Percentiles rank a stretch among this genome's conserved stretches.
phyloP scores from a whole-genome alignment of 2,797 vertebrate genomes.

The Epinephelus coioides region DNA sequence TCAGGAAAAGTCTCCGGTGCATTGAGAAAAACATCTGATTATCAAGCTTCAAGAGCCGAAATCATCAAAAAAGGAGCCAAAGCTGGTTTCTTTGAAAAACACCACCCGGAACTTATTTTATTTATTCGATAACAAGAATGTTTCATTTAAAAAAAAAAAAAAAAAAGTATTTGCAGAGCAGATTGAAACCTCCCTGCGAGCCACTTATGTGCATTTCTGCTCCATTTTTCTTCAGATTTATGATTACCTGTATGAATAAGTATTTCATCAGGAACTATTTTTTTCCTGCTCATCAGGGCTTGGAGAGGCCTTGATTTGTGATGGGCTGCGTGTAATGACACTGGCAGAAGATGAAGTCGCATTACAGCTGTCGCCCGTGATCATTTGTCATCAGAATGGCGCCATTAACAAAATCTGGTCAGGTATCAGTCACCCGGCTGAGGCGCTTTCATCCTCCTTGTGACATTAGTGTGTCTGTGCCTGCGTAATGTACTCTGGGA shows the following conservation, averaged over 20 bases:
- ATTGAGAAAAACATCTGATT: constrained; percentile 24
- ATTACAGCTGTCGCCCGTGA: constrained; percentile 65
- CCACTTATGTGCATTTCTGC: constrained; percentile 27
- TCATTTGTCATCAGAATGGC: constrained; percentile 74
- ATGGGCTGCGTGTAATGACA: constrained; percentile 70
- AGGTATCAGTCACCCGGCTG: constrained; percentile 80
- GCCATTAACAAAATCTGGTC: constrained; percentile 81
- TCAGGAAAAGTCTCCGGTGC: constrained; percentile 1
- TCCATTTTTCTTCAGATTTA: constrained; percentile 68
- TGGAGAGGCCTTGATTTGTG: constrained; percentile 78
- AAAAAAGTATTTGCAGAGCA: background rate
- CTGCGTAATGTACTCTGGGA: constrained; percentile 64
- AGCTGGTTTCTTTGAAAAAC: constrained; percentile 7
- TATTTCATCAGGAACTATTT: constrained; percentile 73
- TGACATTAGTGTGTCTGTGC: constrained; percentile 60
- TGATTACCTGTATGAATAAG: constrained; percentile 73
- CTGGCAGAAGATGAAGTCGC: constrained; percentile 77
- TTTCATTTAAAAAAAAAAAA: constrained; percentile 1
- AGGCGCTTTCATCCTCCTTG: constrained; percentile 62
- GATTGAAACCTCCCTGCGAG: constrained; percentile 38
- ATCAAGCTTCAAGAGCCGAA: constrained; percentile 3
- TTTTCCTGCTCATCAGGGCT: constrained; percentile 67
- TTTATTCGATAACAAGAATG: constrained; percentile 25
- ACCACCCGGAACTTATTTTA: constrained; percentile 9
- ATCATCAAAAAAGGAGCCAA: background rate